Base-by-base conservation (phyloP, 2,888 invertebrate genomes). In the Stramonita haemastoma region DNA sequence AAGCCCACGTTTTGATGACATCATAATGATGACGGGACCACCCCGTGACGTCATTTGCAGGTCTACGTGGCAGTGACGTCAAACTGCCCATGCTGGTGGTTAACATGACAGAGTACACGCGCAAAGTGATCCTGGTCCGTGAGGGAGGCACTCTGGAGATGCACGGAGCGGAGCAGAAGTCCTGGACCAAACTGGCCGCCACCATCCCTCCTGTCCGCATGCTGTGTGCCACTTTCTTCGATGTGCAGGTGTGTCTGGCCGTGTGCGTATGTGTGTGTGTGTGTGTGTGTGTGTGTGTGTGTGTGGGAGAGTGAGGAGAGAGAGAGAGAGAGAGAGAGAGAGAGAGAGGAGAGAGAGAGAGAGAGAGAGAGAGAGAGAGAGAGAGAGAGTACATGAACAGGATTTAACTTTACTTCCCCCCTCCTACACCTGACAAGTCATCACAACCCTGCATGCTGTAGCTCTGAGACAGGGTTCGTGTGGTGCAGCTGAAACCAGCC, bases 141-240 rank as follows among this genome's bases (percentile, higher is more conserved):
- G 17, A 77, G 1, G 87, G 77, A 11, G 87, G 46, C 0, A 22
- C 46, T 1, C 77, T 87, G 73, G 87, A 87, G 34, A 46, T 87
- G 46, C 87, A 87, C 29, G 87, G 87, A 26, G 77, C 36, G 29
- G 87, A 87, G 46, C 22, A 87, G 29, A 36, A 26, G n/a, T 36
- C 87, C n/a, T 87, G 87, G 87, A 87, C 87, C 73, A 87, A 87
- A 77, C 77, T 87, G 73, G 66, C 29, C 29, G 29, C 34, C 22
- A 87, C 87, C 73, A 87, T 87, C 29, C 87, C 87, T 17, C 26
- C 66, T 15, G 86, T 57, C 26, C 8, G 32, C 70, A 29, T 0
- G 0, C n/a, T 73, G 66, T 87, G 86, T 70, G 70, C n/a, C 34
- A 87, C 66, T 22, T 29, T 87, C 22, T 87, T 70, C 36, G 86